Evolutionary conservation across 2,113 vertebrate genomes (phyloP), one percentile per base, ranked within the genome.

Genomic region (Serilophus lunatus): DNA sequence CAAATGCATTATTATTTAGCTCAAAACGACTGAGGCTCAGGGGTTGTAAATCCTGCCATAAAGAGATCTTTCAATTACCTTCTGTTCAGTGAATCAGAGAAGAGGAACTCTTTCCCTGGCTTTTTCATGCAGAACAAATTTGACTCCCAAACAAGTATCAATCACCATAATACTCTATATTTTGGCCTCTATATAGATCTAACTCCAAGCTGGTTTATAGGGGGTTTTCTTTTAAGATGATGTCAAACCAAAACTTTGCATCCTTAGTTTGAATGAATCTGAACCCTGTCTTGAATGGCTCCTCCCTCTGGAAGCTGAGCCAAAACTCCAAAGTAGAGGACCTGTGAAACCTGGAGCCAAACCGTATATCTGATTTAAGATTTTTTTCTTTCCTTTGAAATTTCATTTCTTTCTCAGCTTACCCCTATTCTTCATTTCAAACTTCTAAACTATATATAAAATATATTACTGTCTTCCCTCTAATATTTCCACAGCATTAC

Each of bases 51-150:
- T 97, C 95, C 92, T 92, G 77, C 96, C 74, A 90, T 95, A 95
- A 96, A 91, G 86, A 96, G 94, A 96, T 91, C 93, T 88, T 95
- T 85, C 68, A 94, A 95, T 95, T 95, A 84, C 90, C 92, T 94
- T 95, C 93, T 92, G 93, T 92, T 94, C 95, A 97, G 87, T 94
- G 95, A 96, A 61, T 94, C 86, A 86, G 95, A 94, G 96, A 85
- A 88, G 79, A 95, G 83, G 94, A 95, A 78, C 91, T 66, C 81
- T 93, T 95, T 86, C 95, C 91, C 86, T 36, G 57, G 96, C 90
- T 96, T 95, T 95, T 96, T 96, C 97, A 97, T 87, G 93, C 96
- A 97, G 95, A 97, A 97, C 94, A 96, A 91, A 96, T 95, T 94
- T 97, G 88, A 95, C 90, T 96, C 93, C 93, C 90, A 96, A 97